Evolutionary conservation across 2,797 vertebrate species (phyloP).

Genomic region (Acanthopagrus latus): DNA sequence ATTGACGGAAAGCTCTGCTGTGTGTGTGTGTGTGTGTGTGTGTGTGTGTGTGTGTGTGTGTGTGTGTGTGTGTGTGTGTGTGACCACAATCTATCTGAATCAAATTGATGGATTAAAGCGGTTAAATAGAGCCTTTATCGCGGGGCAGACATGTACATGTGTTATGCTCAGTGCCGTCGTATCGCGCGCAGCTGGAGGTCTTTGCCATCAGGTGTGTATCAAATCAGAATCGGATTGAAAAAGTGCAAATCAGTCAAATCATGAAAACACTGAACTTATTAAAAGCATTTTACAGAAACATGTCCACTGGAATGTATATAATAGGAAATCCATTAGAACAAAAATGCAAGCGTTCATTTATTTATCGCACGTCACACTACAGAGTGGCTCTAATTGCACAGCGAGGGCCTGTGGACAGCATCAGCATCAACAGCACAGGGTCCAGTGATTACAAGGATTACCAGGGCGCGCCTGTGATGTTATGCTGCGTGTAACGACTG

Average conservation of each 20-base stretch:
- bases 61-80: not conserved
- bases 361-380: constrained; percentile 26
- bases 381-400: constrained; percentile 31
- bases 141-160: not conserved
- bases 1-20: constrained; percentile 31
- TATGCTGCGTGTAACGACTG: not conserved
- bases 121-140: constrained; percentile 26
- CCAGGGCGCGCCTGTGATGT: constrained; percentile 28
- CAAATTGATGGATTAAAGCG: constrained; percentile 51
- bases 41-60: not conserved
- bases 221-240: not conserved
- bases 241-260: constrained; percentile 14
- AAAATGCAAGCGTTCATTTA: constrained; percentile 25
- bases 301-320: constrained; percentile 1
- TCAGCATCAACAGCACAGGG: constrained; percentile 26
- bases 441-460: constrained; percentile 31
- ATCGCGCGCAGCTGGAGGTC: not conserved
- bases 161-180: not conserved
- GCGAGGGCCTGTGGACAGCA: constrained; percentile 15
- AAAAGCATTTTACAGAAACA: constrained; percentile 29
- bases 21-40: not conserved
- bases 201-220: not conserved
- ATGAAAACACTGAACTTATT: constrained; percentile 16
- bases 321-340: constrained; percentile 5
- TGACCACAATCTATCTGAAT: constrained; percentile 35